Conservation (phyloP, 2,888 invertebrate species). For the Rhingia rostrata region DNA sequence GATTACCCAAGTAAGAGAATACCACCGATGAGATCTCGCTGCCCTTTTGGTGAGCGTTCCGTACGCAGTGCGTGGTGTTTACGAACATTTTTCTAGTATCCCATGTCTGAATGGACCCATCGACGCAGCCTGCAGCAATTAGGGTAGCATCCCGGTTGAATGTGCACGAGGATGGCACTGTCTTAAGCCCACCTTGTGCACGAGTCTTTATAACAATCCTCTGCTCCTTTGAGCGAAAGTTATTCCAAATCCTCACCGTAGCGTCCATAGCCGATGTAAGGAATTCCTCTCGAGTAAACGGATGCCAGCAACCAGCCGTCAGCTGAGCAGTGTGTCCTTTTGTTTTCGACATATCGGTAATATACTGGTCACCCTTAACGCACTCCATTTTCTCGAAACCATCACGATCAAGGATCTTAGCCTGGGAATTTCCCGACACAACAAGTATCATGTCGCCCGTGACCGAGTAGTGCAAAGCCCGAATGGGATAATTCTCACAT, state of each 20-base stretch:
- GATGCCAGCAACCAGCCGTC: slow-evolving; percentile 97
- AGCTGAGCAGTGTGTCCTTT: slow-evolving; percentile 97
- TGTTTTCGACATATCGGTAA: slow-evolving; percentile 95
- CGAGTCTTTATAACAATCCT: slow-evolving; percentile 93
- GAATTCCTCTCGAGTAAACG: slow-evolving; percentile 94
- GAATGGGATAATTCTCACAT: slow-evolving; percentile 97
- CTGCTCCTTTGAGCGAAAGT: slow-evolving; percentile 91
- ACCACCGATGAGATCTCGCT: slow-evolving; percentile 92
- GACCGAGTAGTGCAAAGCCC: slow-evolving; percentile 92
- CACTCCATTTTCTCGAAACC: slow-evolving; percentile 97
- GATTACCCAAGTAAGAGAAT: slow-evolving; percentile 90
- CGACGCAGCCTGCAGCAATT: slow-evolving; percentile 95
- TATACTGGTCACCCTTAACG: slow-evolving; percentile 97
- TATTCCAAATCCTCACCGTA: slow-evolving; percentile 95
- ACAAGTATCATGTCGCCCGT: slow-evolving; percentile 97
- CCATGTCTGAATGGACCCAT: slow-evolving; percentile 96
- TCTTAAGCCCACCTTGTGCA: slow-evolving; percentile 92
- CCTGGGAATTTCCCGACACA: slow-evolving; percentile 95
- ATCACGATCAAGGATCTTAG: slow-evolving; percentile 96
- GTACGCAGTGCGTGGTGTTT: slow-evolving; percentile 90
- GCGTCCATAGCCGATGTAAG: slow-evolving; percentile 97
- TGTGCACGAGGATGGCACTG: slow-evolving; percentile 91
- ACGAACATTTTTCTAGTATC: slow-evolving; percentile 96
- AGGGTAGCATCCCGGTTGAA: slow-evolving; percentile 94
- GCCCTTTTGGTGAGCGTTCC: slow-evolving; percentile 91